These are phyloP conservation scores for Drosophila putrida DNA, from an alignment of 2,888 invertebrate genomes.

Conservation along the genomic window DNA sequence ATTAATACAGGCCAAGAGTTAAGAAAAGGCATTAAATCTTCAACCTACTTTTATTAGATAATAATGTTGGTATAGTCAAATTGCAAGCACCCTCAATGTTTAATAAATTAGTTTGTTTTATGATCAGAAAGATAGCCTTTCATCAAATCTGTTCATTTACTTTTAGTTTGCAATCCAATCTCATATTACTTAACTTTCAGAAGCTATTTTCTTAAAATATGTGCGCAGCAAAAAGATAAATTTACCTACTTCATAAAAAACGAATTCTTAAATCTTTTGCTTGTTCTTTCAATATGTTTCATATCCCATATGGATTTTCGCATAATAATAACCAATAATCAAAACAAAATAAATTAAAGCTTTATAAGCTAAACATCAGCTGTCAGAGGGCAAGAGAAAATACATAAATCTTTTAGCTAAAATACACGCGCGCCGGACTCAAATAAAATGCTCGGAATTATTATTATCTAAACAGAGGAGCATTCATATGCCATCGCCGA, in stretches of 20 bases:
- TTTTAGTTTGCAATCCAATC: too few relatives aligned
- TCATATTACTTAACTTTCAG: not conserved
- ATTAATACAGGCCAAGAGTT: slow-evolving; percentile 24
- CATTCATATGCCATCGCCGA: slow-evolving; percentile 63
- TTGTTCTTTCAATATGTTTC: slow-evolving; percentile 15
- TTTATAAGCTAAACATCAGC: slow-evolving; percentile 73
- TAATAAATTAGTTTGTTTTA: not conserved
- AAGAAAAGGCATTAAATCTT: slow-evolving; percentile 2
- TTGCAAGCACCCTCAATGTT: not conserved
- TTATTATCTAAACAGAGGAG: slow-evolving; percentile 71
- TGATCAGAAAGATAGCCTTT: not conserved
- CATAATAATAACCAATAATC: slow-evolving; percentile 66
- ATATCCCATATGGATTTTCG: slow-evolving; percentile 39
- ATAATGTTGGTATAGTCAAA: not conserved
- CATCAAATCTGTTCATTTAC: not conserved
- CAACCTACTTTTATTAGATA: not conserved
- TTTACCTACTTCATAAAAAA: slow-evolving; percentile 36
- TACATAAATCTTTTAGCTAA: slow-evolving; percentile 63
- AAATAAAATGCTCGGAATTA: slow-evolving; percentile 70
- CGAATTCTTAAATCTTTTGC: slow-evolving; percentile 12
- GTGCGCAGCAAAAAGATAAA: not conserved
- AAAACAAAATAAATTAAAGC: slow-evolving; percentile 77
- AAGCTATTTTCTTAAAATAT: not conserved
- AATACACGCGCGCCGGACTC: slow-evolving; percentile 38
- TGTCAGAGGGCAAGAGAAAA: slow-evolving; percentile 54